Evolutionary conservation across 2,888 invertebrate genomes (phyloP).

Genomic region (Clepsis dumicolana): DNA sequence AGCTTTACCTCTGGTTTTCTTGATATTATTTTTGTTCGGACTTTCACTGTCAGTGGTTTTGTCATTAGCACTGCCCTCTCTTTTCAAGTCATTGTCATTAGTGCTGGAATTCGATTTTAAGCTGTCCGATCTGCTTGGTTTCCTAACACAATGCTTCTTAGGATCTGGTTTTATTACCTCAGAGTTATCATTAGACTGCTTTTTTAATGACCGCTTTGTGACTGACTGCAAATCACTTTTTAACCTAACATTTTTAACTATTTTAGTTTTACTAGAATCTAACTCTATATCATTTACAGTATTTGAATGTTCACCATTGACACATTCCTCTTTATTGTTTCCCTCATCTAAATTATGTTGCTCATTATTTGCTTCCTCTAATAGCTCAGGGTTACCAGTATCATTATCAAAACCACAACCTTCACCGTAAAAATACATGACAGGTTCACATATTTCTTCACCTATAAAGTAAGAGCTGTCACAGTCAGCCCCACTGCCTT

Average conservation of each 20-base stretch:
- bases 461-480: constrained; percentile 86
- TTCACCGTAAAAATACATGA: constrained; percentile 89
- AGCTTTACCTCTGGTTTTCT: constrained; percentile 71
- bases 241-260: constrained; percentile 62
- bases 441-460: constrained; percentile 91
- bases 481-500: constrained; percentile 89
- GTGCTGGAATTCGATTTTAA: constrained; percentile 60
- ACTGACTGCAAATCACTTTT: constrained; percentile 57
- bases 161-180: constrained; percentile 71
- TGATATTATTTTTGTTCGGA: constrained; percentile 67
- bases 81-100: constrained; percentile 62
- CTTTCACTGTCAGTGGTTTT: constrained; percentile 68
- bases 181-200: constrained; percentile 71
- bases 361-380: constrained; percentile 61
- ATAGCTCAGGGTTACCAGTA: constrained; percentile 88
- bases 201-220: constrained; percentile 73
- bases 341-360: constrained; percentile 66
- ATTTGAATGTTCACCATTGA: constrained; percentile 71
- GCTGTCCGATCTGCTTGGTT: constrained; percentile 67
- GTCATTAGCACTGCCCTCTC: constrained; percentile 66
- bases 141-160: constrained; percentile 78
- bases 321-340: constrained; percentile 68
- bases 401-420: constrained; percentile 91
- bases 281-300: constrained; percentile 54
- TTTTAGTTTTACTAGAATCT: constrained; percentile 64